phyloP scores from a whole-genome alignment of 2,888 invertebrate genomes.

The Mesorhabditis sp. region DNA sequence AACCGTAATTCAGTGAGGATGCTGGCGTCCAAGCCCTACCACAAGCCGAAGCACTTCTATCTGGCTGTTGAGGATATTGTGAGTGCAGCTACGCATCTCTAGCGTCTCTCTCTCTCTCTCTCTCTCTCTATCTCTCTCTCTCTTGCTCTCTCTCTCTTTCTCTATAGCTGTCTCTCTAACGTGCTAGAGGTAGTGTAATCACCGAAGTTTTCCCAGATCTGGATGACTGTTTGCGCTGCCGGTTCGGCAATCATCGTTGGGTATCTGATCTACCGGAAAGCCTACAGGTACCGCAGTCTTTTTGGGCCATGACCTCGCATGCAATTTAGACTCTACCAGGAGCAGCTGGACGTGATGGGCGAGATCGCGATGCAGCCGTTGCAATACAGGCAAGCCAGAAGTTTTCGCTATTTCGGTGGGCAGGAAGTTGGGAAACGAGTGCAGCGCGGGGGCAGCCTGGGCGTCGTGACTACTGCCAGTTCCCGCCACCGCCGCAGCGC shows the following conservation, averaged over 20 bases:
- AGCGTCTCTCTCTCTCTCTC: no score
- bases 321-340: conserved; percentile 11
- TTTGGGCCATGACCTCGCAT: neutral
- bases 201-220: conserved; percentile 9
- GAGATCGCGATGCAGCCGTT: conserved; percentile 30
- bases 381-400: conserved; percentile 22
- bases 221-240: conserved; percentile 32
- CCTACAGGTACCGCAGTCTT: conserved; percentile 12
- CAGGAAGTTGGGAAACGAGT: no score
- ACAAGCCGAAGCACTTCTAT: neutral
- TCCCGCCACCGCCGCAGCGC: no score
- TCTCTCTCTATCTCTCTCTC: no score
- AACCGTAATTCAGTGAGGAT: neutral
- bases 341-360: conserved; percentile 27
- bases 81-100: neutral
- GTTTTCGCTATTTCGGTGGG: no score
- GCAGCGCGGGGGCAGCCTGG: no score
- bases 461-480: no score
- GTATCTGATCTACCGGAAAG: conserved; percentile 25
- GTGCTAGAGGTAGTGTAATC: no score
- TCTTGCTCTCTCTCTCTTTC: no score
- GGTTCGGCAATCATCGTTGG: conserved; percentile 29
- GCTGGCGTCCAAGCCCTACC: neutral
- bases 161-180: no score
- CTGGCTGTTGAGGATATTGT: neutral